Evolutionary conservation across 2,113 vertebrate genomes (phyloP), one percentile per base, ranked within the genome.

Genomic region (Psilopogon haemacephalus): DNA sequence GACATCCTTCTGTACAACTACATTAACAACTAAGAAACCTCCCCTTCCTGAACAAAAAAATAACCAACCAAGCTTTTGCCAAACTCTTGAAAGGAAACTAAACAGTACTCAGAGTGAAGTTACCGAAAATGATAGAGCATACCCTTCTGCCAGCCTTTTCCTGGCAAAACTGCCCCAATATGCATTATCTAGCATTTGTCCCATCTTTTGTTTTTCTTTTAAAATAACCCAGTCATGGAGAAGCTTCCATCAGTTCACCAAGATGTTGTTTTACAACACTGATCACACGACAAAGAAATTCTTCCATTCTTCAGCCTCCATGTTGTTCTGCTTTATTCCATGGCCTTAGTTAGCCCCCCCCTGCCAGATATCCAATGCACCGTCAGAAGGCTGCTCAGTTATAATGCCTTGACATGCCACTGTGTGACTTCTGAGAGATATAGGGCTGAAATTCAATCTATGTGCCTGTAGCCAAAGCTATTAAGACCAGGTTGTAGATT

Each of bases 391-490:
- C 64, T 88, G 75, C 76, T 80, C 72, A 12, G 64, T 70, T 26
- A 78, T 7, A 60, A 86, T 2, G 4, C 88, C 92, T 95, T 93
- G 90, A 93, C 80, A 64, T 30, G 88, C 76, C 92, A 82, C 60
- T 0, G 1, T 5, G 12, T 84, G 88, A 78, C 76, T 94, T 35
- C 26, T 1, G 1, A 91, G 83, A 95, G 95, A 95, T 96, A 91
- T 30, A 84, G 88, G 83, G n/a, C 76, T 69, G 90, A 78, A 88
- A 94, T 91, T 90, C 68, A 90, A 91, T 90, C 93, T 93, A 44
- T 27, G 2, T 26, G 20, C 76, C 86, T n/a, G 44, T 44, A 81
- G 88, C 80, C 71, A 65, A 64, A 90, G 90, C 92, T 94, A 88
- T 95, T 81, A 94, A 54, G 60, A 63, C 65, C 69, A 35, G 33